Evolutionary conservation across 1,140 invertebrate species (phyloP).

Genomic region (Coboldia fuscipes): DNA sequence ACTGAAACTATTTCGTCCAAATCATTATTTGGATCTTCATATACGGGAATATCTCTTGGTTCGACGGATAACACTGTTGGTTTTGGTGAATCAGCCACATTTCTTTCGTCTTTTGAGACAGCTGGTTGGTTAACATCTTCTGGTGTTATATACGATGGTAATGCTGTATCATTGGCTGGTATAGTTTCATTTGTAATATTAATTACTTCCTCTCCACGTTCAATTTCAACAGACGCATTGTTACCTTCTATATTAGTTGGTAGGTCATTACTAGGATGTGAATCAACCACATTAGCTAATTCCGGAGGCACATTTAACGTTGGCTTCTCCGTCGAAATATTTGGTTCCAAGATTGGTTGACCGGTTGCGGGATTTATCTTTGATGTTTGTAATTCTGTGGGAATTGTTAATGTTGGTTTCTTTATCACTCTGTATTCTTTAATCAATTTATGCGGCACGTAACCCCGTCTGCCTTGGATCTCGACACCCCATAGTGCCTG

Average conservation of each 20-base stretch:
- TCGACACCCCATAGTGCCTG: conserved; percentile 46
- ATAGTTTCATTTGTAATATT: no score
- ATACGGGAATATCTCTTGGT: conserved; percentile 1
- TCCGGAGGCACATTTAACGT: background rate
- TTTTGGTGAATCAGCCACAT: conserved; percentile 14
- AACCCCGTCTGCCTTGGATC: conserved; percentile 44
- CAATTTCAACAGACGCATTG: no score
- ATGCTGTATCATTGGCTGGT: conserved; percentile 7
- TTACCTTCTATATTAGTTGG: conserved; percentile 7
- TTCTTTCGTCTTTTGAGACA: conserved; percentile 7
- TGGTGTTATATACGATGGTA: conserved; percentile 7
- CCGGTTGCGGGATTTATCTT: background rate
- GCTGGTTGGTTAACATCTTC: conserved; percentile 6
- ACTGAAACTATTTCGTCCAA: conserved; percentile 4
- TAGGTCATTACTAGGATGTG: conserved; percentile 4
- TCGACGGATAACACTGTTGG: conserved; percentile 7
- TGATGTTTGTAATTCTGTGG: conserved; percentile 4
- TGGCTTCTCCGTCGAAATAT: background rate
- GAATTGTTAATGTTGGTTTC: conserved; percentile 8
- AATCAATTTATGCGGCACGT: conserved; percentile 33
- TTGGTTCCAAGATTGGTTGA: no score
- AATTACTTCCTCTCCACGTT: no score
- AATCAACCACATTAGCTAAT: background rate
- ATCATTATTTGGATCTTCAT: conserved; percentile 1
- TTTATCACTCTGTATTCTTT: conserved; percentile 10